Evolutionary conservation across 2,113 vertebrate genomes (phyloP), one percentile per base, ranked within the genome.

Genomic region (Anolis carolinensis): DNA sequence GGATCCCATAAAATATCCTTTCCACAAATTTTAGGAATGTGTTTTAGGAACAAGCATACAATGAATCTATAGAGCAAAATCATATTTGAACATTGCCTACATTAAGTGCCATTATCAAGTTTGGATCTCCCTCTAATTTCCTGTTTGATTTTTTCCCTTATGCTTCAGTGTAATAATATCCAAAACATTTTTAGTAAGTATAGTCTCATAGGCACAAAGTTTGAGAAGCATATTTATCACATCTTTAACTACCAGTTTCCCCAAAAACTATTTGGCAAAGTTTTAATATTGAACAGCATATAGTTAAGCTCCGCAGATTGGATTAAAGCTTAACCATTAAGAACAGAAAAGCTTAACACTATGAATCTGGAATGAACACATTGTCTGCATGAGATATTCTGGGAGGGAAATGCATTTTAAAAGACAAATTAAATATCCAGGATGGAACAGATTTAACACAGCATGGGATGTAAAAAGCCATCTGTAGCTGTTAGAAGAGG

Each of bases 361-460:
- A 73, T 91, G 92, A 85, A 92, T 92, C 81, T 86, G 92, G 75
- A 95, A 94, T 80, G 85, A 93, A 88, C 89, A 87, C 90, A 93
- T 94, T 90, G 87, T 92, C 89, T 93, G 89, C 76, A 73, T 87
- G 89, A 94, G 86, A 91, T 83, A 87, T 93, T 93, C 92, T 90
- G 91, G 94, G 90, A 91, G 48, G 89, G 91, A 93, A 90, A 88
- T 89, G 55, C 82, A 90, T 92, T 1, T 0, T 93, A 94, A 86
- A 94, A 94, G 91, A 91, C 92, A 95, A 93, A 94, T 94, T 94
- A 90, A 91, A 94, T 93, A 93, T 86, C 82, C 82, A 86, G 92
- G 93, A 88, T 87, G 89, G 88, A 94, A 93, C 92, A 94, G 89
- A 93, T 87, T 94, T 93, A 92, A 91, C 79, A 88, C 84, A 89